phyloP scores from a whole-genome alignment of 2,113 vertebrate genomes.

The Boleophthalmus pectinirostris region DNA sequence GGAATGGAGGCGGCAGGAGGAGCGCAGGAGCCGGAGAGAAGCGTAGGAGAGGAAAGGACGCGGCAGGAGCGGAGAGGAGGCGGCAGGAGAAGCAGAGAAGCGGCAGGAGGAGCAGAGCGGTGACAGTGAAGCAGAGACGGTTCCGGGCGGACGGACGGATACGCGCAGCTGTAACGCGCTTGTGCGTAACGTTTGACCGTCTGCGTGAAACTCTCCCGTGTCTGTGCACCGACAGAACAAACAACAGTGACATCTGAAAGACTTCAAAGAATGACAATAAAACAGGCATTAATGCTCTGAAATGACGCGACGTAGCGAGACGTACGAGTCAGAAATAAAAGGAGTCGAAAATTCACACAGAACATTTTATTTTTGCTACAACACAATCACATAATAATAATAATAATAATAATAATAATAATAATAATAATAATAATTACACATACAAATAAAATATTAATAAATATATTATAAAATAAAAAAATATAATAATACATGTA shows the following conservation, averaged over 20 bases:
- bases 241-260: not conserved
- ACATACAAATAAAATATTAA: no score
- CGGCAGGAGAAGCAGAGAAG: not conserved
- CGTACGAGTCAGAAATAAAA: no score
- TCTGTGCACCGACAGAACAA: not conserved
- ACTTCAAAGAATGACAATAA: not conserved
- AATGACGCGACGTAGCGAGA: not conserved
- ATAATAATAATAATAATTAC: no score
- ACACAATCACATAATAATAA: no score
- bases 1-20: not conserved
- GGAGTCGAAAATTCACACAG: no score
- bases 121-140: no score
- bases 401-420: no score
- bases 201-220: no score
- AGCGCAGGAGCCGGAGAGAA: not conserved
- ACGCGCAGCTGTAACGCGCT: not conserved
- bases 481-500: no score
- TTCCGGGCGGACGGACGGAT: not conserved
- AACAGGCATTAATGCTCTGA: not conserved
- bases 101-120: not conserved
- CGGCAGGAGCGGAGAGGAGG: not conserved
- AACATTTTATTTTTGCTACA: no score
- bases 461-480: no score
- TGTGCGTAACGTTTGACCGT: not conserved
- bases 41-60: not conserved